These are phyloP conservation scores for Leuctra nigra DNA, from an alignment of 2,888 invertebrate species.

Conservation along the genomic window DNA sequence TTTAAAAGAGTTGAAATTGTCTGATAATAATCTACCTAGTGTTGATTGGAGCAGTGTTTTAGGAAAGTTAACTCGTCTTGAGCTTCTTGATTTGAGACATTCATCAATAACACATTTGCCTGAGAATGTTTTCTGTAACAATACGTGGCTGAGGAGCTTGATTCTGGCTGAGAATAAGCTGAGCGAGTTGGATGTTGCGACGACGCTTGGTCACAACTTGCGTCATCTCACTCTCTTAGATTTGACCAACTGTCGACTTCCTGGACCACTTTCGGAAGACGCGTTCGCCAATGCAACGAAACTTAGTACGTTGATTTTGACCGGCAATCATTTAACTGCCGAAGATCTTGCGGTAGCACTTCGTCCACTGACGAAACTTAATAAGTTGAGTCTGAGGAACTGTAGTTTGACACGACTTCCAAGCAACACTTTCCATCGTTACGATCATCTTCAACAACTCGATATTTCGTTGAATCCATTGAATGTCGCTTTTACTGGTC, in stretches of 20 bases:
- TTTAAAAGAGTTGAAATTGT: constrained; percentile 56
- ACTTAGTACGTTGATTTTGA: constrained; percentile 55
- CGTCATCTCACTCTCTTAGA: constrained; percentile 58
- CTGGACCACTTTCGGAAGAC: constrained; percentile 58
- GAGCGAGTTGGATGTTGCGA: constrained; percentile 55
- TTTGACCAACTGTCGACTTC: constrained; percentile 59
- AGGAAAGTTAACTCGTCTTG: constrained; percentile 52
- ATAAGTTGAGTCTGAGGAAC: constrained; percentile 58
- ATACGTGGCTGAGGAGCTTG: constrained; percentile 55
- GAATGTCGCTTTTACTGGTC: constrained; percentile 56
- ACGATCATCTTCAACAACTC: constrained; percentile 57
- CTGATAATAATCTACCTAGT: constrained; percentile 50
- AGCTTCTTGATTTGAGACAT: constrained; percentile 56
- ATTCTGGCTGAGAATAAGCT: constrained; percentile 60
- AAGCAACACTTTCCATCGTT: constrained; percentile 54
- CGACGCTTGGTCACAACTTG: constrained; percentile 56
- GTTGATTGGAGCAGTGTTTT: constrained; percentile 56
- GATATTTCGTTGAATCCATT: constrained; percentile 66
- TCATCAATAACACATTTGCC: constrained; percentile 54
- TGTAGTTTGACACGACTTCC: constrained; percentile 58
- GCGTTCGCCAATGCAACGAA: constrained; percentile 61
- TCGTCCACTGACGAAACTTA: constrained; percentile 56
- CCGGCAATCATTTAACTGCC: constrained; percentile 61
- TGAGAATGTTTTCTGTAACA: constrained; percentile 57
- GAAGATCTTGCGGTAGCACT: constrained; percentile 60